Evolutionary conservation across 2,888 invertebrate genomes (phyloP).

Genomic region (Ochropacha duplaris): DNA sequence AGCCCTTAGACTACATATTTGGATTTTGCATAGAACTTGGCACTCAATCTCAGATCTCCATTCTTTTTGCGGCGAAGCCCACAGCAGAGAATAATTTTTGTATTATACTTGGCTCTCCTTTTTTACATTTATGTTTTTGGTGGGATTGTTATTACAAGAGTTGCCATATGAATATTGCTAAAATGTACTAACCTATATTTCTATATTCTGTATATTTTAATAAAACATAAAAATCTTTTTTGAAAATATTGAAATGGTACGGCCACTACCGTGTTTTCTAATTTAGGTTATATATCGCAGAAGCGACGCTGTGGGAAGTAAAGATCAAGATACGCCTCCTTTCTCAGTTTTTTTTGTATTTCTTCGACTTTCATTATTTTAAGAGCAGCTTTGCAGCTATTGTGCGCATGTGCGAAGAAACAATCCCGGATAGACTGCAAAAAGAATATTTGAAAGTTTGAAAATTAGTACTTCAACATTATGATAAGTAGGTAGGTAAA

Average conservation of each 20-base stretch:
- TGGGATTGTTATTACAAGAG: too few relatives aligned
- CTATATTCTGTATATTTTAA: too few relatives aligned
- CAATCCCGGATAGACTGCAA: conserved; percentile 76
- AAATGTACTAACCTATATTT: conserved; percentile 2
- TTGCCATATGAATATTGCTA: conserved; percentile 36
- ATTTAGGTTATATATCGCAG: conserved; percentile 37
- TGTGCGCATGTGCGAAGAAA: conserved; percentile 77
- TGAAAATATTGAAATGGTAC: too few relatives aligned
- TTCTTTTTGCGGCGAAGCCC: too few relatives aligned
- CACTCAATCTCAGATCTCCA: too few relatives aligned
- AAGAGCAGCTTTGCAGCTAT: conserved; percentile 76
- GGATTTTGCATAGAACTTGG: too few relatives aligned
- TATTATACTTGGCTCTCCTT: too few relatives aligned
- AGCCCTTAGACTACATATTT: too few relatives aligned
- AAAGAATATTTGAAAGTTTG: neutral
- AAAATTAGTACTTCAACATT: neutral
- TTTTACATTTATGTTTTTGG: too few relatives aligned
- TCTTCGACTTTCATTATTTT: conserved; percentile 77
- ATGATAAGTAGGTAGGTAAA: neutral
- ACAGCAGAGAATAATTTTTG: too few relatives aligned
- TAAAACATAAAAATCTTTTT: too few relatives aligned
- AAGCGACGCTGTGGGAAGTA: conserved; percentile 72
- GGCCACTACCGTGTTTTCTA: too few relatives aligned
- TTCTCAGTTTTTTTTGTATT: conserved; percentile 72
- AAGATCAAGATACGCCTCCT: conserved; percentile 75